Evolutionary conservation across 1,140 invertebrate species (phyloP).

Genomic region (Adoxophyes honmai): DNA sequence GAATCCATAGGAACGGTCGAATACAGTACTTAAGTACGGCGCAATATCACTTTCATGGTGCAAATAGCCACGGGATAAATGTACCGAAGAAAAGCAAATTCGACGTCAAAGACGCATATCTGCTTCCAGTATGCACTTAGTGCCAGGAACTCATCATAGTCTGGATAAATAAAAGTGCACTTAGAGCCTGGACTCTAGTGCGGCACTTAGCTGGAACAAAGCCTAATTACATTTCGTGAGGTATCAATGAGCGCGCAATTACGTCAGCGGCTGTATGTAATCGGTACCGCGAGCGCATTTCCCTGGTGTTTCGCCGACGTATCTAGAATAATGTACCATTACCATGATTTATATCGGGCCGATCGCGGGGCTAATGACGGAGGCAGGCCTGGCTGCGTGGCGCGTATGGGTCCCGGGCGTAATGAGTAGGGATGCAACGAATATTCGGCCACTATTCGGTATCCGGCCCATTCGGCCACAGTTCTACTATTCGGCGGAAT

Average conservation of each 20-base stretch:
- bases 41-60: background rate
- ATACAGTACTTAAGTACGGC: constrained; percentile 15
- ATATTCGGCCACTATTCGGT: too few species aligned
- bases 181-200: constrained; percentile 39
- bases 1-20: background rate
- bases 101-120: constrained; percentile 8
- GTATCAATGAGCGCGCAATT: constrained; percentile 68
- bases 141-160: constrained; percentile 40
- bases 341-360: constrained; percentile 69
- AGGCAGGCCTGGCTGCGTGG: constrained; percentile 41
- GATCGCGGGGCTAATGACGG: constrained; percentile 66
- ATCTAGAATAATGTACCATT: constrained; percentile 72
- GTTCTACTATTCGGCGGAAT: too few species aligned
- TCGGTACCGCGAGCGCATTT: constrained; percentile 56
- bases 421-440: too few species aligned
- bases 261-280: constrained; percentile 59
- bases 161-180: constrained; percentile 42
- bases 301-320: constrained; percentile 61
- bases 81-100: background rate
- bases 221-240: constrained; percentile 66
- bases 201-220: constrained; percentile 54
- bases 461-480: too few species aligned
- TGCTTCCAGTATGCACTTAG: constrained; percentile 3
- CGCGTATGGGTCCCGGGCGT: constrained; percentile 50
- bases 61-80: background rate